Percentiles rank a stretch among this genome's conserved stretches.
phyloP scores from a whole-genome alignment of 2,888 invertebrate species.

The Pimpla rufipes region DNA sequence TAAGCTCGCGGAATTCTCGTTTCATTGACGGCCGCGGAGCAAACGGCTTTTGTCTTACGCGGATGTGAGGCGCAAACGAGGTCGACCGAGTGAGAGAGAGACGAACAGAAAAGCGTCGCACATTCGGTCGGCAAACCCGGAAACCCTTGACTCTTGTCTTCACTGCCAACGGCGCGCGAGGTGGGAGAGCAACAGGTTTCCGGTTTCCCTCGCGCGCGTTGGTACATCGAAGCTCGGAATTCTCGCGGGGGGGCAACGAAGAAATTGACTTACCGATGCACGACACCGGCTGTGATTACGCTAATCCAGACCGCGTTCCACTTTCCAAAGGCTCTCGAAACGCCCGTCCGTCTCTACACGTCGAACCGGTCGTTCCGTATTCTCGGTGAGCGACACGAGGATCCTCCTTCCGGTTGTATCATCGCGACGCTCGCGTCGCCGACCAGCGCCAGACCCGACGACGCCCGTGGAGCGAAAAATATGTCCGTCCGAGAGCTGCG shows the following conservation, averaged over 20 bases:
- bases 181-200: slow-evolving; percentile 35
- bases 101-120: slow-evolving; percentile 3
- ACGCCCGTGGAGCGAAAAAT: slow-evolving; percentile 26
- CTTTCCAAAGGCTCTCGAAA: slow-evolving; percentile 65
- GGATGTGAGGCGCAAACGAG: slow-evolving; percentile 27
- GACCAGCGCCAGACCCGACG: slow-evolving; percentile 37
- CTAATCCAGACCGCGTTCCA: slow-evolving; percentile 67
- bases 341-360: slow-evolving; percentile 42
- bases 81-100: slow-evolving; percentile 7
- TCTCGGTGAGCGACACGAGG: slow-evolving; percentile 60
- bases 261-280: slow-evolving; percentile 64
- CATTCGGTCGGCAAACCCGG: slow-evolving; percentile 51
- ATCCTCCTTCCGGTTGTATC: slow-evolving; percentile 66
- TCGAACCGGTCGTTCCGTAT: slow-evolving; percentile 66
- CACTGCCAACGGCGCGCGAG: slow-evolving; percentile 37
- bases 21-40: not conserved
- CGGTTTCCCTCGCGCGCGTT: slow-evolving; percentile 31
- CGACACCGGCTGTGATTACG: slow-evolving; percentile 70
- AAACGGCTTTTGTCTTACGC: not conserved
- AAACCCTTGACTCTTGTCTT: slow-evolving; percentile 46
- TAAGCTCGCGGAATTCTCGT: not conserved
- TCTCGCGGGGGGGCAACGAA: slow-evolving; percentile 8
- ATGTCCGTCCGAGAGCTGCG: not conserved
- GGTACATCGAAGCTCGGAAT: not conserved
- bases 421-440: slow-evolving; percentile 53